Percentiles rank a stretch among this genome's conserved stretches.
Conservation (phyloP, 2,113 vertebrate genomes). For the Rhipidura dahli region DNA sequence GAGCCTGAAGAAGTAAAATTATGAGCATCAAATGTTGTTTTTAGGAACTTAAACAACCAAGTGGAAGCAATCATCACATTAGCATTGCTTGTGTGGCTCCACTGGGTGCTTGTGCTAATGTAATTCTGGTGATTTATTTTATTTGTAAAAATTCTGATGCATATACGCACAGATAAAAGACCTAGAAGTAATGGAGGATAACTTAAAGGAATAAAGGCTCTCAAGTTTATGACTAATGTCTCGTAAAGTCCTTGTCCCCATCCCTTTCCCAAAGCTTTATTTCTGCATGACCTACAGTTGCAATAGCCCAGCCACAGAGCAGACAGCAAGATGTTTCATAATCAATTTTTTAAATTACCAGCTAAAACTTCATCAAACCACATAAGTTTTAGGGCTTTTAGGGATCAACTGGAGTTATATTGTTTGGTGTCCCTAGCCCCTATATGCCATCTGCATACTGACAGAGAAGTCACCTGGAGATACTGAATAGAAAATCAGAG, state of each 20-base stretch:
- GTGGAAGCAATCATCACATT: neutral
- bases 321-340: neutral
- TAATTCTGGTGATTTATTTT: neutral
- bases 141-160: neutral
- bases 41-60: neutral
- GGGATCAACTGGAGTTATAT: neutral
- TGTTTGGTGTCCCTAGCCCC: neutral
- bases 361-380: neutral
- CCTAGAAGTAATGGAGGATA: neutral
- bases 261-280: neutral
- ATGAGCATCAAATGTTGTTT: neutral
- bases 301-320: neutral
- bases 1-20: neutral
- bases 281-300: neutral
- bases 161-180: neutral
- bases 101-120: neutral
- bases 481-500: neutral
- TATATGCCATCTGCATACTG: neutral
- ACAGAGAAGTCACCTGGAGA: neutral
- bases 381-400: neutral
- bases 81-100: neutral
- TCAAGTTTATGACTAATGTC: neutral
- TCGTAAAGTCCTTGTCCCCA: neutral
- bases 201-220: neutral
- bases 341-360: neutral